Evolutionary conservation across 2,113 vertebrate species (phyloP), one percentile per base, ranked within the genome.

Genomic region (Hippopotamus amphibius): DNA sequence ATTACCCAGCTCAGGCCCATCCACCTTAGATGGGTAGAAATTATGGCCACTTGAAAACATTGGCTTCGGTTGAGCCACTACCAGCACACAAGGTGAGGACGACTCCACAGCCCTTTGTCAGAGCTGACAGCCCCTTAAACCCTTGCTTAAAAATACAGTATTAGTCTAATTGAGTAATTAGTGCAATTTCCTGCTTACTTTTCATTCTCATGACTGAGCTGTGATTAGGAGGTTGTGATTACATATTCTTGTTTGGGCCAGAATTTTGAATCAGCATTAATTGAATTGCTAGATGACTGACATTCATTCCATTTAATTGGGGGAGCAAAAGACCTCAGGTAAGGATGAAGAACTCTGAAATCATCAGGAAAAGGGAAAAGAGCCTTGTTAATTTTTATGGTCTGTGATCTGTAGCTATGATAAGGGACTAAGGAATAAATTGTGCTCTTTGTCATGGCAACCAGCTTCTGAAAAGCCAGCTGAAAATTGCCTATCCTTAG

Each of bases 261-360:
- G 98, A 96, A 97, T 97, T 97, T 97, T 97, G 97, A 98, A 97
- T 98, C 94, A 97, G 95, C 96, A 93, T 98, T 98, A 96, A 98
- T 95, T 97, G 96, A 98, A 96, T 96, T 92, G 90, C 97, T 94
- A 88, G 92, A 76, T 97, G 95, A 96, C 96, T 97, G 96, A 91
- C 96, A 96, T 97, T 88, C 91, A 57, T 97, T 96, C 86, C 89
- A 33, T 96, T 97, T 97, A 97, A 97, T 97, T 97, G 96, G 93
- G 88, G 48, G 95, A 97, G 95, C 94, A 97, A 97, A 97, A 97
- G 97, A 88, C 95, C 92, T 96, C 97, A 97, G 98, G 97, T 97
- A 93, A 97, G 95, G 97, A 96, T 95, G 92, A 97, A 92, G 94
- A 55, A 15, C 85, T 97, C 63, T 19, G 81, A 97, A 97, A 97